A percentile compares a stretch with the other conserved stretches of the same genome.
These are phyloP conservation scores for Sebastes hopkinsi DNA, from an alignment of 2,797 vertebrate genomes.

Conservation along the genomic window DNA sequence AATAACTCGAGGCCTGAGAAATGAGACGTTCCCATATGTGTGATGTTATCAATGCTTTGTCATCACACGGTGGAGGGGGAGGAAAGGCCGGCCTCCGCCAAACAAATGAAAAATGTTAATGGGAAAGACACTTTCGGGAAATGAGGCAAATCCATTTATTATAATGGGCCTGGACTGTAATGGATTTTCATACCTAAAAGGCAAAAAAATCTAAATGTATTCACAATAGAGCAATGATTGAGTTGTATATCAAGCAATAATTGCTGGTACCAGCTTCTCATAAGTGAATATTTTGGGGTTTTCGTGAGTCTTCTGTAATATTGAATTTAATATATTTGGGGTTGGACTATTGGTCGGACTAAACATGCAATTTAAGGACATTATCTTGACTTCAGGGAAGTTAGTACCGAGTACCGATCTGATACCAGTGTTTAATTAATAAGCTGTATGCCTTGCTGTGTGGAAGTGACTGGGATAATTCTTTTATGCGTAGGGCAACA, in stretches of 20 bases:
- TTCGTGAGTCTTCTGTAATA: neutral
- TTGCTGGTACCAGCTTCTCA: neutral
- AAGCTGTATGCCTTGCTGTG: no score
- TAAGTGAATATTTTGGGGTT: neutral
- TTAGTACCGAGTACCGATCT: no score
- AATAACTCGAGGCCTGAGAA: slow-evolving; percentile 58
- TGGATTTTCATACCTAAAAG: neutral
- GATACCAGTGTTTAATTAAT: no score
- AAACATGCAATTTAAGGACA: neutral
- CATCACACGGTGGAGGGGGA: neutral
- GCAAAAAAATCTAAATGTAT: neutral
- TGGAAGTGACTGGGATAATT: no score
- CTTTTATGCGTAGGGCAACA: no score
- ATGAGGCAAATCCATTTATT: slow-evolving; percentile 12
- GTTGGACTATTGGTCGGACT: neutral
- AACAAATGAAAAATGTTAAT: slow-evolving; percentile 28
- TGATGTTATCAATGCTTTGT: slow-evolving; percentile 36
- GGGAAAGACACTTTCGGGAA: slow-evolving; percentile 5
- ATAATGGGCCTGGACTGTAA: neutral
- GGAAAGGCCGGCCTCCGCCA: neutral
- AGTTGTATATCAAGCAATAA: neutral
- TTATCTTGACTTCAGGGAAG: neutral
- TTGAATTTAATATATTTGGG: neutral
- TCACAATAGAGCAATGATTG: neutral
- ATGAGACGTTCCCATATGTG: slow-evolving; percentile 54